phyloP scores from a whole-genome alignment of 1,140 invertebrate species.

The Drosophila varians region DNA sequence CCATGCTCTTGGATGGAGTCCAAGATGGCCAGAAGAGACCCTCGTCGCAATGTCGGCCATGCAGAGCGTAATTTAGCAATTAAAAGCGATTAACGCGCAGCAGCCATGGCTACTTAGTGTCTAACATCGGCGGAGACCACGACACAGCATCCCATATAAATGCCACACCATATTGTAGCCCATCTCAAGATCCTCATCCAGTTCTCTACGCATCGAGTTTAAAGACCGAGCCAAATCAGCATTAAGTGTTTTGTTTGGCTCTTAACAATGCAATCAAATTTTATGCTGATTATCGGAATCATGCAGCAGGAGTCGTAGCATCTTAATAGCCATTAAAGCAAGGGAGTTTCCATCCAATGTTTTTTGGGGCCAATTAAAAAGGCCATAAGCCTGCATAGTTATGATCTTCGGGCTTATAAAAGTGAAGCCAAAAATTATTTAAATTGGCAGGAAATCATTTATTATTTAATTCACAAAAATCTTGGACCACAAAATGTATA shows the following conservation, averaged over 20 bases:
- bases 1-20: not conserved
- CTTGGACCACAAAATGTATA: too few species aligned
- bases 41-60: slow-evolving; percentile 55
- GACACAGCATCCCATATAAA: slow-evolving; percentile 3
- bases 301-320: slow-evolving; percentile 18
- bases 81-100: slow-evolving; percentile 78
- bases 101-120: slow-evolving; percentile 63
- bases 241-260: slow-evolving; percentile 33
- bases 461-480: not conserved
- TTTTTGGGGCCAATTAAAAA: slow-evolving; percentile 1
- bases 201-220: slow-evolving; percentile 22
- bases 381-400: not conserved
- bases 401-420: not conserved
- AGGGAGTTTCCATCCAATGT: slow-evolving; percentile 15
- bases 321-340: slow-evolving; percentile 33
- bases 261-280: slow-evolving; percentile 59
- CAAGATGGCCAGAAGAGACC: slow-evolving; percentile 9
- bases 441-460: not conserved
- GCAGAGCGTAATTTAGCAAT: slow-evolving; percentile 80
- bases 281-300: slow-evolving; percentile 64
- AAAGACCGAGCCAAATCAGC: slow-evolving; percentile 22
- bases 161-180: not conserved
- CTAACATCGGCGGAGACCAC: slow-evolving; percentile 42
- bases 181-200: not conserved
- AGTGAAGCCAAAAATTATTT: too few species aligned